Conservation (phyloP, 2,797 vertebrate genomes). For the Sarcoramphus papa region DNA sequence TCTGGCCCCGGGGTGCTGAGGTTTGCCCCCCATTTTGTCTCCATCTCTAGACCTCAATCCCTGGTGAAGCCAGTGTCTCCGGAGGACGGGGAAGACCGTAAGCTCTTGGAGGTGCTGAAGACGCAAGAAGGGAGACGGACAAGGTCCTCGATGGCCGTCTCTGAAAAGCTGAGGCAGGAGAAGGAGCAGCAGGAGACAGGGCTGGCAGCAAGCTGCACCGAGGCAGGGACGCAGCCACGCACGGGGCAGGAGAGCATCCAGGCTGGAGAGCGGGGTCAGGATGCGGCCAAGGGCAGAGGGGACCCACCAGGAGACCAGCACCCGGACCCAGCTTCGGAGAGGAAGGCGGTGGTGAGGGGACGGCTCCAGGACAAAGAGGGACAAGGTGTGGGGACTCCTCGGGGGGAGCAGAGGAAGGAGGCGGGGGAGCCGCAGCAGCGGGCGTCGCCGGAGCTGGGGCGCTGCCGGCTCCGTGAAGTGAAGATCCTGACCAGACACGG, state of each 20-base stretch:
- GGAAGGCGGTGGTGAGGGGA: background rate
- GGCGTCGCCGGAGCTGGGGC: background rate
- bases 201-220: background rate
- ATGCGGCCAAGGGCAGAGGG: background rate
- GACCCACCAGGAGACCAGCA: background rate
- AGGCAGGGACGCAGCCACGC: rapidly evolving
- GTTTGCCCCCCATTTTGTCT: background rate
- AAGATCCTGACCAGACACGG: constrained; percentile 20
- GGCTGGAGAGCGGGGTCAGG: background rate
- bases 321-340: background rate
- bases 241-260: background rate
- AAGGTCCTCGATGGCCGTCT: constrained; percentile 60
- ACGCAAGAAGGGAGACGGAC: constrained; percentile 72
- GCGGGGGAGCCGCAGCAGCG: background rate
- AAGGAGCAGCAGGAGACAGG: constrained; percentile 63
- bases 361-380: background rate
- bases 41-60: background rate
- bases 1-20: background rate
- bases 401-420: background rate
- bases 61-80: background rate
- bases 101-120: constrained; percentile 74
- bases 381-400: background rate
- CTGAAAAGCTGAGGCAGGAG: constrained; percentile 67
- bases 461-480: constrained; percentile 25
- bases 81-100: constrained; percentile 15